phyloP scores from a whole-genome alignment of 2,888 invertebrate species.

The Phyto melanocephala region DNA sequence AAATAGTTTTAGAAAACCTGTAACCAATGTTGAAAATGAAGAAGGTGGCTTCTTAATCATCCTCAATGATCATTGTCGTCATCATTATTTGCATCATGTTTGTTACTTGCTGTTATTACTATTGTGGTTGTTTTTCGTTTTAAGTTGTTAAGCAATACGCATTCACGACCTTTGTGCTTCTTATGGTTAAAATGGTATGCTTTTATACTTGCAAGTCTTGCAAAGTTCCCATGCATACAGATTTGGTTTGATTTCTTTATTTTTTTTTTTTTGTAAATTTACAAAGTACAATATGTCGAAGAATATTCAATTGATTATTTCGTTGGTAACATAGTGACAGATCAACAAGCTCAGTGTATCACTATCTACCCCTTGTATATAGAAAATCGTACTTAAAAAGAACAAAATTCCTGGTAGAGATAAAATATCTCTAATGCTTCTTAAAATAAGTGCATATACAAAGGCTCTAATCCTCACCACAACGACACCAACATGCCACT shows the following conservation, averaged over 20 bases:
- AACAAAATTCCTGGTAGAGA: too few relatives aligned
- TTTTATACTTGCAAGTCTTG: background rate
- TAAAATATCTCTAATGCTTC: too few relatives aligned
- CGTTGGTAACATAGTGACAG: constrained; percentile 19
- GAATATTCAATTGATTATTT: background rate
- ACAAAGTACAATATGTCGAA: too few relatives aligned
- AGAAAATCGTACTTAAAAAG: too few relatives aligned
- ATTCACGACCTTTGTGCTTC: constrained; percentile 65
- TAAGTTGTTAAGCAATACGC: constrained; percentile 62
- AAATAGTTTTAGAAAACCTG: constrained; percentile 38
- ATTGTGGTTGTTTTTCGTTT: background rate
- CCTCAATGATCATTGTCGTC: constrained; percentile 31
- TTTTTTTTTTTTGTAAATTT: too few relatives aligned
- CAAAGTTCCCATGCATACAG: constrained; percentile 22
- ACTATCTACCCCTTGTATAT: too few relatives aligned
- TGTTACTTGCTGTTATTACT: constrained; percentile 28
- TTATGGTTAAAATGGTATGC: constrained; percentile 46
- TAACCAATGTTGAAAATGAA: constrained; percentile 30
- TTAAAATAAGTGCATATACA: too few relatives aligned
- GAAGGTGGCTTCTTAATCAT: constrained; percentile 64
- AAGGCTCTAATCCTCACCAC: too few relatives aligned
- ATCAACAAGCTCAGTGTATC: too few relatives aligned
- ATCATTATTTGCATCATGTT: constrained; percentile 40
- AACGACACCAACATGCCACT: too few relatives aligned
- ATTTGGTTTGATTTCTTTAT: constrained; percentile 49